Evolutionary conservation across 2,888 invertebrate genomes (phyloP), one percentile per base, ranked within the genome.

Genomic region (Drosophila villosipedis): DNA sequence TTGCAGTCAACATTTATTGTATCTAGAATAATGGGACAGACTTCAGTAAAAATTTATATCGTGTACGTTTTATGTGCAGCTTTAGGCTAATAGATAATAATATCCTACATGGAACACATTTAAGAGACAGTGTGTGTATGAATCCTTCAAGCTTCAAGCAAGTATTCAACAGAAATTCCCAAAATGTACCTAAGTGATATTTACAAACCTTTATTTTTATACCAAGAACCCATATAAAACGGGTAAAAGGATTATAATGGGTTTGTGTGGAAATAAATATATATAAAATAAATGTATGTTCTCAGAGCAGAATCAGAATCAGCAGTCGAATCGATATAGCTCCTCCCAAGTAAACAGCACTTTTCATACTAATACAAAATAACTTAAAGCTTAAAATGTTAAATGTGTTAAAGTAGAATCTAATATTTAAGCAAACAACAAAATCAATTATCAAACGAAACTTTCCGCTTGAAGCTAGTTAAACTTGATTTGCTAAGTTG

Each of bases 1-100:
- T 39, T 65, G 75, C 71, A 65, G 43, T 66, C 50, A 68, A 66
- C 66, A 60, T 78, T 47, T 10, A 68, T 79, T 60, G 14, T 54
- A 49, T 55, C 52, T 61, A 47, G 33, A 49, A 63, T 60, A 53
- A 35, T 47, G 35, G 1, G 3, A 0, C 2, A 39, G 0, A 39
- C 19, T 25, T 33, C 10, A 16, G 9, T 12, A 31, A 59, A 22
- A 72, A 41, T 59, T 47, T 47, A 49, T 3, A 53, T n/a, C n/a
- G 30, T 31, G 47, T 71, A 14, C 31, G 14, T 14, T 25, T 4
- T 30, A 47, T 28, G 19, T 30, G 9, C 7, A 39, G n/a, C 35
- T 9, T 25, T 47, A 25, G 25, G 22, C 14, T 30, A 19, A 10
- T 33, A 25, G 6, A 19, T 39, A 22, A 12, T 19, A 5, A 10